These are phyloP conservation scores for Phalloptychus januarius DNA, from an alignment of 2,797 vertebrate genomes.

Conservation along the genomic window DNA sequence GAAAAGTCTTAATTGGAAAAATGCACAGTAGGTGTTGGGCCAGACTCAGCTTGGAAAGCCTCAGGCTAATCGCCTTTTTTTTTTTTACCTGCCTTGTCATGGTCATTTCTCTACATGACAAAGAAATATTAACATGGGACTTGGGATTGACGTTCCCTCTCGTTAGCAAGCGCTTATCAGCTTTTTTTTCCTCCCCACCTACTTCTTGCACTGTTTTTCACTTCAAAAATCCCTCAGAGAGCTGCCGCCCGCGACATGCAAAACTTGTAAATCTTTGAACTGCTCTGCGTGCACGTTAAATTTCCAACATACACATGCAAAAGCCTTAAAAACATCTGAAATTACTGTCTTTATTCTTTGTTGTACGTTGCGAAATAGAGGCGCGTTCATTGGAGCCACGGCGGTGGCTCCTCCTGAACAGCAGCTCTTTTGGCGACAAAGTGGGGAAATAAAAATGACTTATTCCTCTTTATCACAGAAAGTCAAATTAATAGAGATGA, in stretches of 20 bases:
- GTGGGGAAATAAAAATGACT: slow-evolving; percentile 28
- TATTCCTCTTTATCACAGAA: slow-evolving; percentile 22
- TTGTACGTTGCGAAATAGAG: slow-evolving; percentile 23
- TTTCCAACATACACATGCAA: slow-evolving; percentile 35
- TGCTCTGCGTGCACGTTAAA: slow-evolving; percentile 45
- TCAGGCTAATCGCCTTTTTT: slow-evolving; percentile 31
- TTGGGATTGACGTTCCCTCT: slow-evolving; percentile 31
- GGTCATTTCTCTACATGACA: slow-evolving; percentile 63
- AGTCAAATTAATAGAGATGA: slow-evolving; percentile 54
- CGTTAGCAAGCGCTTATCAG: slow-evolving; percentile 53
- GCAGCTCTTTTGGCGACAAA: slow-evolving; percentile 21
- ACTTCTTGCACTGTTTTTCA: slow-evolving; percentile 38
- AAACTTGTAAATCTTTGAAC: slow-evolving; percentile 49
- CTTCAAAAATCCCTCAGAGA: slow-evolving; percentile 26
- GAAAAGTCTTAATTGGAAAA: slow-evolving; percentile 27
- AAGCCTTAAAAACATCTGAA: slow-evolving; percentile 43
- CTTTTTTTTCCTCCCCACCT: background rate
- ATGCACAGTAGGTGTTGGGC: slow-evolving; percentile 42
- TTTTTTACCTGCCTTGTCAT: slow-evolving; percentile 14
- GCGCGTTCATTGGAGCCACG: slow-evolving; percentile 57
- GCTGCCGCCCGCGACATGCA: slow-evolving; percentile 55
- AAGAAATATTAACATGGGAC: slow-evolving; percentile 55
- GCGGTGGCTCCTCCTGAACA: slow-evolving; percentile 34
- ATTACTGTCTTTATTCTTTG: slow-evolving; percentile 43
- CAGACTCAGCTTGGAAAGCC: slow-evolving; percentile 44